These are phyloP conservation scores for Sebastes dallii DNA, from an alignment of 2,797 vertebrate genomes.

Conservation along the genomic window DNA sequence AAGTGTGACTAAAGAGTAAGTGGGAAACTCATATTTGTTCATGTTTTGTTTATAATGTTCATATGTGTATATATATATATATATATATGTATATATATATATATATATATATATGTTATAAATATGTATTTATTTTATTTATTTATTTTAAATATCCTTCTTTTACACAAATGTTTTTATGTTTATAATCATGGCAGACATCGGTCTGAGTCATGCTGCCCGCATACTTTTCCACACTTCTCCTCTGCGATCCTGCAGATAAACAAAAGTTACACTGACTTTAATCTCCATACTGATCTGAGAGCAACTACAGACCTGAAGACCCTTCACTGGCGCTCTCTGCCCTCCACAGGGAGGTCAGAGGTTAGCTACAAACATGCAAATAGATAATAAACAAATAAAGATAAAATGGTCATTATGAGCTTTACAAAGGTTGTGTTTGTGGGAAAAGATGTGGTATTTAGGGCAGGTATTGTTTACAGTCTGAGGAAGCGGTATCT, in stretches of 20 bases:
- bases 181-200: not conserved
- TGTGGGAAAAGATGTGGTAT: too few species aligned
- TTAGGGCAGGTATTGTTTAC: not conserved
- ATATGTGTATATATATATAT: too few species aligned
- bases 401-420: not conserved
- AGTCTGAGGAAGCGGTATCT: not conserved
- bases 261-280: not conserved
- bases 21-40: too few species aligned
- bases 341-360: not conserved
- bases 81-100: too few species aligned
- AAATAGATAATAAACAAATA: not conserved
- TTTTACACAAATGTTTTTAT: not conserved
- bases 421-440: not conserved
- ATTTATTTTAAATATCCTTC: not conserved
- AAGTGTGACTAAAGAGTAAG: too few species aligned
- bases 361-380: not conserved
- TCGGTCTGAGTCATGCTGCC: not conserved
- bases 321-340: not conserved
- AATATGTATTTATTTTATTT: too few species aligned
- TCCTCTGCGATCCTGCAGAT: not conserved
- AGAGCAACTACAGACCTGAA: not conserved
- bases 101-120: too few species aligned
- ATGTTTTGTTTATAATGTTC: too few species aligned
- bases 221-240: not conserved
- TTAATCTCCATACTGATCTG: not conserved